Evolutionary conservation across 2,797 vertebrate species (phyloP).

Genomic region (Nannoperca australis): DNA sequence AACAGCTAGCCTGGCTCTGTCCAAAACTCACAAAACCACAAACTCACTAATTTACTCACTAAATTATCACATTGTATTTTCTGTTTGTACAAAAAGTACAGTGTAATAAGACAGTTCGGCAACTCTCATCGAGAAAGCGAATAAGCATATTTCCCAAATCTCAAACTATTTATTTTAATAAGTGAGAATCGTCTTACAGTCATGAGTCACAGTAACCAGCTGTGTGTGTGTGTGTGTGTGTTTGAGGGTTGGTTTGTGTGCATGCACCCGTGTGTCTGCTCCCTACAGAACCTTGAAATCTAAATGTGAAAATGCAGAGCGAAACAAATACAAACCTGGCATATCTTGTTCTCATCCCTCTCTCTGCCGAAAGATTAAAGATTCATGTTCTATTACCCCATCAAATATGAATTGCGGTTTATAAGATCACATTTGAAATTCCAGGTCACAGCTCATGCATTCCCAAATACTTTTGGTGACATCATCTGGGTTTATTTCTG

Average conservation of each 20-base stretch:
- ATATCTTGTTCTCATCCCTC: not conserved
- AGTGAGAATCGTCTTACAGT: not conserved
- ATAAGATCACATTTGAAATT: conserved; percentile 76
- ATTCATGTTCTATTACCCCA: conserved; percentile 74
- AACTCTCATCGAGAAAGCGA: not conserved
- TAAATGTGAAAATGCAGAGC: conserved; percentile 40
- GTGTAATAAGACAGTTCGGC: not conserved
- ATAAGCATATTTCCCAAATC: not conserved
- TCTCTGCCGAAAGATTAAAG: conserved; percentile 55
- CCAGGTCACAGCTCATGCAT: conserved; percentile 67
- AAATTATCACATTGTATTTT: not conserved
- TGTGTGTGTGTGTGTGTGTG: conserved; percentile 4
- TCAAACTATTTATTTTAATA: conserved; percentile 8
- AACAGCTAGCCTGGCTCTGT: conserved; percentile 1
- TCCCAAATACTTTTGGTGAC: conserved; percentile 43
- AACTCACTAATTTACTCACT: not conserved
- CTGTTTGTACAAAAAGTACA: not conserved
- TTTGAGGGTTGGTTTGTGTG: not conserved
- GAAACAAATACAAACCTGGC: conserved; percentile 50
- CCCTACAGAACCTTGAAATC: conserved; percentile 33
- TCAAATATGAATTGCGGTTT: conserved; percentile 80
- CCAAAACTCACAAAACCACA: not conserved
- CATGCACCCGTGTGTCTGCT: conserved; percentile 10
- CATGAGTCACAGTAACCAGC: not conserved
- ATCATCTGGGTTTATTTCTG: conserved; percentile 40